Base-by-base conservation (phyloP, 2,797 vertebrate species). In the Melanotaenia maccullochi region DNA sequence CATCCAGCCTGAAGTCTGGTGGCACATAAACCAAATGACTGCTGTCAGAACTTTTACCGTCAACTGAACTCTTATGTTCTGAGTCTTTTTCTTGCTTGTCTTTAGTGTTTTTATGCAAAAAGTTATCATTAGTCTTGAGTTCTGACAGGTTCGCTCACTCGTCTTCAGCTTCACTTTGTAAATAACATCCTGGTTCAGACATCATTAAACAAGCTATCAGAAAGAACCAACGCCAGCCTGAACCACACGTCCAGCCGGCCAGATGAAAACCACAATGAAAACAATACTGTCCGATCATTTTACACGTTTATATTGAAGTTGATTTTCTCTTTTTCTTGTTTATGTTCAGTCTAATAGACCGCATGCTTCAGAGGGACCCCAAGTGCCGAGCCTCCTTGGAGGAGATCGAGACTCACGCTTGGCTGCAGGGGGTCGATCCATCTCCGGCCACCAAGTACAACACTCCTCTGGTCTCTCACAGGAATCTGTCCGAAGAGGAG, bases 361-460 rank as follows among this genome's bases (percentile, higher is more conserved):
- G 94, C 57, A 99, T 99, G 98, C 94, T 99, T 55, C 98, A 99
- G 94, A 95, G 98, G 89, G 97, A 99, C 71, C 98, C 98, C 0
- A 99, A 98, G 86, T 90, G 92, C 60, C 93, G 97, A 70, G 98
- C 97, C 0, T 99, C 97, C 11, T 89, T 99, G 79, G 97, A 98
- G 78, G 96, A 98, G 89, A 99, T 99, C 2, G 97, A 99, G 90
- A 94, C 94, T 64, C 97, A 99, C 9, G 91, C 96, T 0, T 99
- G 98, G 98, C 95, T 99, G 25, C 97, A 97, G 86, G 98, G 98
- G 9, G 97, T 99, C 16, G 98, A 99, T 86, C 98, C 98, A 0
- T 99, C 98, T 7, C 98, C 98, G 1, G 98, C 98, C 70, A 98
- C 97, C 2, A 99, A 99, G 85, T 99, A 94, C 76, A 99, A 94